Evolutionary conservation across 2,888 invertebrate genomes (phyloP).

Genomic region (Glaucopsyche alexis): DNA sequence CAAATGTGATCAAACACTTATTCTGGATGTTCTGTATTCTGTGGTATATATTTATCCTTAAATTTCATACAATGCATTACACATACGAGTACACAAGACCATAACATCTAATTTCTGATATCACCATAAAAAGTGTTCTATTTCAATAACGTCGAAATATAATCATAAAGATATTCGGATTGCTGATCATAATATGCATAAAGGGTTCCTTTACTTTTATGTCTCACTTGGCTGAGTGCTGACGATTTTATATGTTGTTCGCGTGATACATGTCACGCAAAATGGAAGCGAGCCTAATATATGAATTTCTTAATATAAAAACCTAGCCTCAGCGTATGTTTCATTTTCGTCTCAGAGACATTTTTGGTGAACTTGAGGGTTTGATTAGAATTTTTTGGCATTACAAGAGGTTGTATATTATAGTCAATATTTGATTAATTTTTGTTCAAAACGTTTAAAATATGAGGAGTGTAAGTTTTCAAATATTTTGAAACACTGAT

Average conservation of each 20-base stretch:
- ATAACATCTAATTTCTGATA: constrained; percentile 8
- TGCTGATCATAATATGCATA: constrained; percentile 25
- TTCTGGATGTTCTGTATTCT: not conserved
- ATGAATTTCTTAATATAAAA: not conserved
- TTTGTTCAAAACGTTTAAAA: no score
- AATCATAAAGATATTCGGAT: constrained; percentile 19
- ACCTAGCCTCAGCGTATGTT: not conserved
- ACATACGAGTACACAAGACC: not conserved
- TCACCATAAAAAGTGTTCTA: constrained; percentile 14
- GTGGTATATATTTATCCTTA: not conserved
- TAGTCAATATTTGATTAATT: not conserved
- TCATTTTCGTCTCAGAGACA: not conserved
- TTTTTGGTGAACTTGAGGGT: not conserved
- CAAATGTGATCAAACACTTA: no score
- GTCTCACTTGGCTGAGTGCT: constrained; percentile 23
- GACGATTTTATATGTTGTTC: constrained; percentile 27
- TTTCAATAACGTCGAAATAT: constrained; percentile 25
- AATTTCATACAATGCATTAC: not conserved
- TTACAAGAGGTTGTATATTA: not conserved
- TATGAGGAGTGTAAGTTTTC: no score
- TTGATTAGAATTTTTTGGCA: not conserved
- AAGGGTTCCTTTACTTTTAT: constrained; percentile 25
- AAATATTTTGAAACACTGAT: no score
- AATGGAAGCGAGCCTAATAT: not conserved
- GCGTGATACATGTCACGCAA: constrained; percentile 22